Base-by-base conservation (phyloP, 2,888 invertebrate species). In the Heteromyza rotundicornis region DNA sequence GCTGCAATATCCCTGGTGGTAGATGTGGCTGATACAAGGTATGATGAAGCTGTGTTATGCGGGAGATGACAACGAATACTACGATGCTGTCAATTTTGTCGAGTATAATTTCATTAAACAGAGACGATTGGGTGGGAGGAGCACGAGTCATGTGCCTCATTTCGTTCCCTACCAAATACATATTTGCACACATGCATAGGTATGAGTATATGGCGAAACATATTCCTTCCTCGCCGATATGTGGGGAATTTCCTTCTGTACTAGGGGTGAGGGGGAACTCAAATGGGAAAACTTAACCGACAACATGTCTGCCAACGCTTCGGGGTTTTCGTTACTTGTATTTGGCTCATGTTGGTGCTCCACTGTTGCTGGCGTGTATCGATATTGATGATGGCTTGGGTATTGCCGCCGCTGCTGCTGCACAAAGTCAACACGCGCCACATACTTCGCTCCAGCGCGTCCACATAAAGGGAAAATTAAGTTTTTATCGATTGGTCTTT, bases 401-500 rank as follows among this genome's bases (percentile, higher is more conserved):
- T 40, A 7, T 40, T 40, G 40, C 3, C 14, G 40, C 14, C n/a
- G 10, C 14, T 40, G 40, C n/a, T 40, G 40, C n/a, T 40, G n/a
- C 10, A 7, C 27, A 40, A 40, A 40, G 40, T 40, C 40, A 40
- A 40, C 40, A 47, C 19, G 47, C 20, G 17, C 19, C 47, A 7
- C 47, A 47, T 47, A 20, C 17, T 20, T 20, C 17, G 47, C 47
- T 19, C 20, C 17, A 47, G 19, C 17, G 47, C 47, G 47, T 47
- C 47, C 20, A 17, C 20, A 47, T 20, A 47, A 14, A 47, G 20
- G 7, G 19, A 17, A 47, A 47, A 47, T 47, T 47, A 47, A 47
- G 47, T 47, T 47, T 47, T 20, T 20, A 47, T 47, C 47, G 47
- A 47, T 47, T 47, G 47, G 47, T 20, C 47, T 47, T 47, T 47